These are phyloP conservation scores for Apamea crenata DNA, from an alignment of 2,888 invertebrate species.

Conservation along the genomic window DNA sequence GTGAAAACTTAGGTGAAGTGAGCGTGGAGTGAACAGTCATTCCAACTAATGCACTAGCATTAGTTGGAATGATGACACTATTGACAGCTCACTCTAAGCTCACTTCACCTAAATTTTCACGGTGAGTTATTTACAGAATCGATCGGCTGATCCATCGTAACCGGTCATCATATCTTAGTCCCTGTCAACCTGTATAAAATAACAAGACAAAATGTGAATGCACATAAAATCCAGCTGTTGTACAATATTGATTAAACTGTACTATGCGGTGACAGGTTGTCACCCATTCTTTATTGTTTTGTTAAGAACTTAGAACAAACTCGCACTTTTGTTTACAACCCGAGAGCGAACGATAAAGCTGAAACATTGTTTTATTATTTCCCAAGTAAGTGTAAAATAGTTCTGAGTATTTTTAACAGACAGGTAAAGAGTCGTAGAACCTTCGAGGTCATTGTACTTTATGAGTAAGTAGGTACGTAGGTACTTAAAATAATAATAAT, in stretches of 20 bases:
- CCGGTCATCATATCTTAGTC: background rate
- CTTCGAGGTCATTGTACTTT: constrained; percentile 6
- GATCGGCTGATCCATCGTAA: no score
- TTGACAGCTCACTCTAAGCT: no score
- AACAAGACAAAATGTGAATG: constrained; percentile 16
- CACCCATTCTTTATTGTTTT: constrained; percentile 11
- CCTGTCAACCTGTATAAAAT: background rate
- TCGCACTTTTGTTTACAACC: constrained; percentile 34
- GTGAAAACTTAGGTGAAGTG: no score
- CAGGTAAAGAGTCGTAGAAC: constrained; percentile 4
- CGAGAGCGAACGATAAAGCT: constrained; percentile 20
- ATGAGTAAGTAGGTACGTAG: background rate
- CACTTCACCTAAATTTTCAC: no score
- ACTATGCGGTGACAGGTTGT: constrained; percentile 24
- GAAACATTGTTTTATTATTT: constrained; percentile 45
- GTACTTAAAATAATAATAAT: no score
- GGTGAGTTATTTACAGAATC: no score
- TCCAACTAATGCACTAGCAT: no score
- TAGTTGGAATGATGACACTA: no score
- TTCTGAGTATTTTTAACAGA: constrained; percentile 22
- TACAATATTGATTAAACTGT: constrained; percentile 39
- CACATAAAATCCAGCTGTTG: constrained; percentile 11
- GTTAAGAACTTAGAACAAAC: background rate
- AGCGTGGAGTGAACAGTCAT: no score
- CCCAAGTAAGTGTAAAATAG: constrained; percentile 37